Conservation (phyloP, 2,888 invertebrate genomes). For the Idaea biselata region DNA sequence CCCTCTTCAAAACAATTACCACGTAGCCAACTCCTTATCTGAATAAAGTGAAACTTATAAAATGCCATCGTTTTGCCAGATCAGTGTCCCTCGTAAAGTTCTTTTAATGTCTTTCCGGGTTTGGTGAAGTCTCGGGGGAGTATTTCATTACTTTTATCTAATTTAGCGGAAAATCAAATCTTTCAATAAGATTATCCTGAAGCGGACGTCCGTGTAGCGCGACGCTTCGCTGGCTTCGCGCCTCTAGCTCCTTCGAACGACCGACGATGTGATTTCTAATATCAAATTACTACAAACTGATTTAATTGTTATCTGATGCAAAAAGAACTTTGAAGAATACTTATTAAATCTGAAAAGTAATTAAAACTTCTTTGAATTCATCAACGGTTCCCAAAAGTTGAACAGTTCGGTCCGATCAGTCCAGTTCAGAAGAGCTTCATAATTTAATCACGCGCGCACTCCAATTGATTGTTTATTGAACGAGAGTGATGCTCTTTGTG, state of each 20-base stretch:
- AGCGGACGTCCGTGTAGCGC: constrained; percentile 40
- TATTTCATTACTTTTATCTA: constrained; percentile 78
- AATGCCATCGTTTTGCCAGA: constrained; percentile 28
- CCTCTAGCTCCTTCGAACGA: constrained; percentile 24
- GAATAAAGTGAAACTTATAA: constrained; percentile 27
- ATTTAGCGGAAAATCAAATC: constrained; percentile 80
- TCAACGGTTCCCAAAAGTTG: constrained; percentile 11
- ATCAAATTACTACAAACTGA: constrained; percentile 23
- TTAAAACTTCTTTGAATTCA: constrained; percentile 12
- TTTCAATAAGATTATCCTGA: constrained; percentile 73
- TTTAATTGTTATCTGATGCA: constrained; percentile 10
- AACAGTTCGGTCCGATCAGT: constrained; percentile 6
- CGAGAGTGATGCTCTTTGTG: constrained; percentile 25
- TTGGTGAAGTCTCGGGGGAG: constrained; percentile 52
- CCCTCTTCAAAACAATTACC: constrained; percentile 22
- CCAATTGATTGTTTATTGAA: constrained; percentile 31
- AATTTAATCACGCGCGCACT: constrained; percentile 26
- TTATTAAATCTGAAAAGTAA: constrained; percentile 14
- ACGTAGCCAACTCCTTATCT: constrained; percentile 20
- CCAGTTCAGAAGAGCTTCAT: constrained; percentile 14
- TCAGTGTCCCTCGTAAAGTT: constrained; percentile 42
- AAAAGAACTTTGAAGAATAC: constrained; percentile 11
- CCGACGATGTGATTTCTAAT: constrained; percentile 30
- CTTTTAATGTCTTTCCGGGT: constrained; percentile 44
- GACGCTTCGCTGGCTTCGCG: constrained; percentile 45